phyloP scores from a whole-genome alignment of 2,113 vertebrate genomes.

The Anhinga rufa region DNA sequence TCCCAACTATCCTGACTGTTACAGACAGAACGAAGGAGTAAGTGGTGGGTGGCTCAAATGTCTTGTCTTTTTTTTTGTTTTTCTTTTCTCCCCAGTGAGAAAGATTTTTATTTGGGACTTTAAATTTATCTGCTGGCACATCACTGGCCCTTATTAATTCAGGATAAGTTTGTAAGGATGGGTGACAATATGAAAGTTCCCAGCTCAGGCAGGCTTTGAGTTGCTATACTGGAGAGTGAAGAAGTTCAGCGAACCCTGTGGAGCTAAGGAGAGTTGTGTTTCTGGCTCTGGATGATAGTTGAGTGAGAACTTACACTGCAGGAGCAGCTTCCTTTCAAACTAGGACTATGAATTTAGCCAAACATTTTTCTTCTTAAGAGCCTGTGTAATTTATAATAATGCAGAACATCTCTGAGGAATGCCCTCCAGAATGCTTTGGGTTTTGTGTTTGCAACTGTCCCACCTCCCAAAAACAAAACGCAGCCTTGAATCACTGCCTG shows the following conservation, averaged over 20 bases:
- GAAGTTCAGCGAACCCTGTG: not conserved
- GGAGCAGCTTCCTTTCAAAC: not conserved
- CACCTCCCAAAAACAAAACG: not conserved
- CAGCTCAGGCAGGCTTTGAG: not conserved
- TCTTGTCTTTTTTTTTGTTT: rapidly evolving
- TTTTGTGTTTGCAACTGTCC: not conserved
- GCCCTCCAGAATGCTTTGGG: not conserved
- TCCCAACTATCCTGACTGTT: not conserved
- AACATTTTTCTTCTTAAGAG: not conserved
- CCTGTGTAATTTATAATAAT: not conserved
- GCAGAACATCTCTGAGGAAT: not conserved
- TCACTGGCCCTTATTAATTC: not conserved
- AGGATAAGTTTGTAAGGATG: not conserved
- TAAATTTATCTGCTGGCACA: not conserved
- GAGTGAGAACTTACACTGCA: not conserved
- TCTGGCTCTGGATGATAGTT: not conserved
- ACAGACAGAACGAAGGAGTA: rapidly evolving
- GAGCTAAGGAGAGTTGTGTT: not conserved
- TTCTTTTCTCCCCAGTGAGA: not conserved
- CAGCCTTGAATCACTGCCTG: rapidly evolving
- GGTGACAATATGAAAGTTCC: not conserved
- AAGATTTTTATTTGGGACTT: not conserved
- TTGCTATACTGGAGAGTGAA: not conserved
- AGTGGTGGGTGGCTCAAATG: too few relatives aligned
- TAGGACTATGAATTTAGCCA: not conserved